Base-by-base conservation (phyloP, 2,797 vertebrate genomes). In the Coracias cyanogaster region DNA sequence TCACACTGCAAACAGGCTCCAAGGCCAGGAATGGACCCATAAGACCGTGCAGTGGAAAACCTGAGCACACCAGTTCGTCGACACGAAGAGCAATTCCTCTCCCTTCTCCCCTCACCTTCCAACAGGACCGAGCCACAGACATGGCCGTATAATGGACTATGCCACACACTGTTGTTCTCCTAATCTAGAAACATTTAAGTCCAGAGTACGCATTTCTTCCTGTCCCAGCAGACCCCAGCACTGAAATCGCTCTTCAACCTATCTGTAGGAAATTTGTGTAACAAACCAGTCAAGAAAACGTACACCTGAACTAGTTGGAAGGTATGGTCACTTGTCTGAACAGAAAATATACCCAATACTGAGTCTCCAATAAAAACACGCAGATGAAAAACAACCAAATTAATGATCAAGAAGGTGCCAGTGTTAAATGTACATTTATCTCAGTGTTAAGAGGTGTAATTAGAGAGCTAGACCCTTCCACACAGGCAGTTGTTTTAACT, bases 21-120 rank as follows among this genome's bases (percentile, higher is more conserved):
- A 72, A 28, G 26, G 76, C 43, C 0, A 0, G 35, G 49, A 71
- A 57, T 0, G 0, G 41, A 37, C 3, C 10, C 0, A 0, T 3
- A 19, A 52, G 43, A 55, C 21, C 15, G 2, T 8, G n/a, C 19
- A 6, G 24, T 17, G 18, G 35, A 22, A 80, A 49, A 41, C 2
- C 46, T 2, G 28, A 52, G 31, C 9, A 13, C 0, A 0, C 7
- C 5, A 5, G 10, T 12, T n/a, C 3, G n/a, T n/a, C 2, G 3
- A 51, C 35, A 65, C 9, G 6, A 19, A 41, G 24, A 37, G 37
- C 31, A 51, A 3, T 29, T 10, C 31, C 20, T 18, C 6, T 15
- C 10, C 67, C 39, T 33, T 15, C 29, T 46, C 11, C 73, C 67
- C 49, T 51, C 43, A 7, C 54, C 43, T 45, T 10, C 77, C 52